Conservation (phyloP, 2,797 vertebrate species). For the Tangara arthus region DNA sequence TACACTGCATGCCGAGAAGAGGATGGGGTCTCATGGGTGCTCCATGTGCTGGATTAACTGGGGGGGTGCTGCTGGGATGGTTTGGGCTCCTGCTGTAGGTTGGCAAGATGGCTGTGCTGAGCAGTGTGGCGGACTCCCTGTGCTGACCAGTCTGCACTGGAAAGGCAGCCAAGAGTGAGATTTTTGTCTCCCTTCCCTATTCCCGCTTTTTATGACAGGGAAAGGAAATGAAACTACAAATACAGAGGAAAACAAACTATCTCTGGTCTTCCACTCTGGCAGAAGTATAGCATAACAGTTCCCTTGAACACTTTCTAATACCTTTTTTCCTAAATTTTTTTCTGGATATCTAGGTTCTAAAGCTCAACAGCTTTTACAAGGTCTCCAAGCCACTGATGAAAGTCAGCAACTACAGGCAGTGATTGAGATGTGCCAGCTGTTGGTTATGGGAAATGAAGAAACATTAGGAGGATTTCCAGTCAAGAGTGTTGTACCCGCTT, state of each 20-base stretch:
- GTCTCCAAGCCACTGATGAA: conserved; percentile 97
- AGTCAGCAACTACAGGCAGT: conserved; percentile 98
- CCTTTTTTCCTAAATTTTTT: neutral
- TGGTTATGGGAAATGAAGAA: conserved; percentile 99
- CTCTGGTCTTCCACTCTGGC: conserved; percentile 43
- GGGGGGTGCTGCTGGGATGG: neutral
- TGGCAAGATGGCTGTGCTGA: conserved; percentile 35
- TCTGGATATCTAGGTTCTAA: conserved; percentile 86
- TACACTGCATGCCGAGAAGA: neutral
- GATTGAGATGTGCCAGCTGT: conserved; percentile 98
- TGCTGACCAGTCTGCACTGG: conserved; percentile 23
- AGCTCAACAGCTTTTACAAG: conserved; percentile 97
- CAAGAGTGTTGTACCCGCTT: conserved; percentile 96
- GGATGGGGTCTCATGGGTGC: neutral
- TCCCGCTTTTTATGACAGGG: conserved; percentile 17
- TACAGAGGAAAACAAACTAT: conserved; percentile 47
- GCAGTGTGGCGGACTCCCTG: conserved; percentile 26
- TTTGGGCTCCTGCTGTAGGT: conserved; percentile 20
- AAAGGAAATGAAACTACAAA: conserved; percentile 48
- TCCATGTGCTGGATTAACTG: neutral
- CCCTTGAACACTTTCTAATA: conserved; percentile 4
- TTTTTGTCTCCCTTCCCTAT: neutral
- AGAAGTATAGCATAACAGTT: neutral
- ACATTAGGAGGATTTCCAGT: conserved; percentile 98
- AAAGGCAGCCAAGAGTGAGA: conserved; percentile 25